Conservation (phyloP, 2,113 vertebrate genomes). For the Nerophis lumbriciformis region DNA sequence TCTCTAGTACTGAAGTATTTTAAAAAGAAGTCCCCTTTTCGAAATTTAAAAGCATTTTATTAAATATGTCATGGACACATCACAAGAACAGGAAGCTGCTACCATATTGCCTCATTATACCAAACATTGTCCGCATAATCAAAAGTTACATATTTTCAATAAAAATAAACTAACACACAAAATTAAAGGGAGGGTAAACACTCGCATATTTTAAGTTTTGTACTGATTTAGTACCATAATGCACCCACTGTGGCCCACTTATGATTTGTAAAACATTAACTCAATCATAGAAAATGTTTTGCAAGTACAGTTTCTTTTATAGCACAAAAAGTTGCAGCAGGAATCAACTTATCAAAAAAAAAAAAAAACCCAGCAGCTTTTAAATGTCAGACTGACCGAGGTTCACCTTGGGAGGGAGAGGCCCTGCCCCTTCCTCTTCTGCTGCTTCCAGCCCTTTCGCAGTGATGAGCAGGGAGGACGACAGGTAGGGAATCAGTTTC, state of each 20-base stretch:
- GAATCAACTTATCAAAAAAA: not conserved
- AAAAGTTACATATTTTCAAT: conserved; percentile 41
- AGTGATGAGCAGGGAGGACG: conserved; percentile 83
- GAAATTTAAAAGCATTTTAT: conserved; percentile 18
- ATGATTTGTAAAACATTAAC: conserved; percentile 33
- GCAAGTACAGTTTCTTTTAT: conserved; percentile 32
- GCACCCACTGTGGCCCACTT: conserved; percentile 44
- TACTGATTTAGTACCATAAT: conserved; percentile 34
- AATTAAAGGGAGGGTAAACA: conserved; percentile 21
- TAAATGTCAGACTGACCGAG: conserved; percentile 80
- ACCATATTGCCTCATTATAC: conserved; percentile 20
- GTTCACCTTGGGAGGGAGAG: conserved; percentile 88
- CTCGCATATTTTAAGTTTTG: conserved; percentile 11
- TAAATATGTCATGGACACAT: conserved; percentile 32
- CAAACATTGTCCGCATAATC: conserved; percentile 27
- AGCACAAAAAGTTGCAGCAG: conserved; percentile 19
- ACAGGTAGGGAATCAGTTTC: conserved; percentile 83
- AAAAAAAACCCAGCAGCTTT: not conserved
- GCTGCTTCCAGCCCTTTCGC: conserved; percentile 78
- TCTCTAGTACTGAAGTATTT: not conserved
- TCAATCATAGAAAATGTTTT: conserved; percentile 40
- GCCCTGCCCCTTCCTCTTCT: conserved; percentile 86
- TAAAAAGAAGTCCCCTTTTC: not conserved
- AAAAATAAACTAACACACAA: conserved; percentile 43
- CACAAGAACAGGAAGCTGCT: conserved; percentile 19